A percentile compares a stretch with the other conserved stretches of the same genome.
phyloP scores from a whole-genome alignment of 2,113 vertebrate genomes.

The Zeus faber region DNA sequence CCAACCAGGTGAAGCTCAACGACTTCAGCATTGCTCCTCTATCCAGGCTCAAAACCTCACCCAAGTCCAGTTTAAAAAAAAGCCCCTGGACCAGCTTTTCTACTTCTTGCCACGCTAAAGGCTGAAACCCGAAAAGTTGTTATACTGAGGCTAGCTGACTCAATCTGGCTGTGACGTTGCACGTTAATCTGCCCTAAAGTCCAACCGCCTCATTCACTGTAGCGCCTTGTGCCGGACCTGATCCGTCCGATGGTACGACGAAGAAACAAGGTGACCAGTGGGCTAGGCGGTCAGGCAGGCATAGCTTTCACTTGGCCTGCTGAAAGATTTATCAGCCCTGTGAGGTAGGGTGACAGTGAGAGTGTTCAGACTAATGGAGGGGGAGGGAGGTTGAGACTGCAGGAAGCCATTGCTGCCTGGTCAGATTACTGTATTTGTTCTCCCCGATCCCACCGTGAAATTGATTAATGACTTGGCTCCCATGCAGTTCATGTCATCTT shows the following conservation, averaged over 20 bases:
- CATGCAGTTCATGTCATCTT: no score
- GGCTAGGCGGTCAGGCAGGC: conserved; percentile 27
- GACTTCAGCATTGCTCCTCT: conserved; percentile 17
- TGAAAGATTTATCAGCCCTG: conserved; percentile 72
- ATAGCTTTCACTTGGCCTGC: conserved; percentile 50
- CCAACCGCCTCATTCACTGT: conserved; percentile 1
- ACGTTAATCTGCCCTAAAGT: neutral
- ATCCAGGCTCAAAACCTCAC: neutral
- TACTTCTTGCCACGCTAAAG: neutral
- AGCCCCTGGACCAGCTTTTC: neutral
- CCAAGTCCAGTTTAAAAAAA: neutral
- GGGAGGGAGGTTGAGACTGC: conserved; percentile 23
- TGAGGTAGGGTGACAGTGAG: conserved; percentile 63
- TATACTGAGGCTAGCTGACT: neutral
- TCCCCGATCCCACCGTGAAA: conserved; percentile 49
- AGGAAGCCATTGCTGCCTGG: conserved; percentile 32
- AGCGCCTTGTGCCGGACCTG: conserved; percentile 1
- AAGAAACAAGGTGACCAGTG: conserved; percentile 15
- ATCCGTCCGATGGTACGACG: neutral
- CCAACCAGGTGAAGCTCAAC: conserved; percentile 8
- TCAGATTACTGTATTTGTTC: conserved; percentile 64
- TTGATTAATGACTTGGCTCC: conserved; percentile 67
- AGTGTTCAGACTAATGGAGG: conserved; percentile 33
- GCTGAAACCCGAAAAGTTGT: neutral
- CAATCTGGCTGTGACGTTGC: neutral